Evolutionary conservation across 2,113 vertebrate species (phyloP).

Genomic region (Gymnarchus niloticus): DNA sequence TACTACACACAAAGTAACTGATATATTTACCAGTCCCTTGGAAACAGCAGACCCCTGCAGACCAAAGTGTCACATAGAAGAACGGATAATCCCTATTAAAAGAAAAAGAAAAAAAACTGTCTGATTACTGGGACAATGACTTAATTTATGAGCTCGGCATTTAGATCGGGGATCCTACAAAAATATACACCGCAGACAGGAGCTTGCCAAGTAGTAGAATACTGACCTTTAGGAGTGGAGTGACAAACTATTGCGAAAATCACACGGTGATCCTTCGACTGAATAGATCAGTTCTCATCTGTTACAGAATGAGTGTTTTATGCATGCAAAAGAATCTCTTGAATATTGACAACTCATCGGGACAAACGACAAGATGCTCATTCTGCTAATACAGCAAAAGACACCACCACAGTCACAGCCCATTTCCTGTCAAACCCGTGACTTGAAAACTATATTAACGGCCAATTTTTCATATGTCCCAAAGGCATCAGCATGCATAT

Average conservation of each 20-base stretch:
- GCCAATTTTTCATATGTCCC: neutral
- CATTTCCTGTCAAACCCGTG: neutral
- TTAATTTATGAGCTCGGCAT: slow-evolving; percentile 6
- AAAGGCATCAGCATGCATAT: neutral
- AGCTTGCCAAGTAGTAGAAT: neutral
- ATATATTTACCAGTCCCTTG: neutral
- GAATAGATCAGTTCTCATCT: no score
- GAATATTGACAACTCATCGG: no score
- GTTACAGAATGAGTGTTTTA: no score
- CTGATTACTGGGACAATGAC: neutral
- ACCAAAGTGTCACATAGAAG: neutral
- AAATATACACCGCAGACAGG: neutral
- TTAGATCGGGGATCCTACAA: neutral
- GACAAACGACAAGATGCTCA: neutral
- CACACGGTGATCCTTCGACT: neutral
- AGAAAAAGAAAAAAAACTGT: neutral
- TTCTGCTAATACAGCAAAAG: neutral
- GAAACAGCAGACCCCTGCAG: neutral
- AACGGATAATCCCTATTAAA: neutral
- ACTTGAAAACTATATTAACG: neutral
- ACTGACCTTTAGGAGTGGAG: neutral
- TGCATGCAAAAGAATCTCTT: no score
- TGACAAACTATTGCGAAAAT: neutral
- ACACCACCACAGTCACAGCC: neutral
- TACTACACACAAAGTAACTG: neutral